Percentiles rank a stretch among this genome's conserved stretches.
phyloP scores from a whole-genome alignment of 2,113 vertebrate genomes.

The Otus sunia region DNA sequence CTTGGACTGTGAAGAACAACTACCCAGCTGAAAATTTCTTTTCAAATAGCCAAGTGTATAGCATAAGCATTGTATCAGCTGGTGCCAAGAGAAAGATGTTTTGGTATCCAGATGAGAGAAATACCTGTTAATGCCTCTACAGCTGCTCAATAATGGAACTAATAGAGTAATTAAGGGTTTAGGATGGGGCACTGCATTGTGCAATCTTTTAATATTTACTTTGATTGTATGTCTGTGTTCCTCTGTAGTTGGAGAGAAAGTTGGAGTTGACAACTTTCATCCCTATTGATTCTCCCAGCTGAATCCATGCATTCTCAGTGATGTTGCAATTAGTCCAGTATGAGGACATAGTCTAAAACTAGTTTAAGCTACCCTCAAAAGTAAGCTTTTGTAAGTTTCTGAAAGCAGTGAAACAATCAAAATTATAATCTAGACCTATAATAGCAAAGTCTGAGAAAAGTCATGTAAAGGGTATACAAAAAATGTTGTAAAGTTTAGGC shows the following conservation, averaged over 20 bases:
- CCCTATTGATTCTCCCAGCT: background rate
- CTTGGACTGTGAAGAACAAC: background rate
- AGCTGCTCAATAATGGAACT: background rate
- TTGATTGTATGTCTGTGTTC: background rate
- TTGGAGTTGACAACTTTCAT: background rate
- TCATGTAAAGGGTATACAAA: background rate
- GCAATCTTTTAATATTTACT: background rate
- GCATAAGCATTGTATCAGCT: background rate
- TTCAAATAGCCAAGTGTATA: background rate
- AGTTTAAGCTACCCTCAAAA: background rate
- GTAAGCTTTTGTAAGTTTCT: background rate
- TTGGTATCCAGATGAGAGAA: background rate
- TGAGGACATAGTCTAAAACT: background rate
- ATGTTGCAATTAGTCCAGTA: background rate
- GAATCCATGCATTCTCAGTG: background rate
- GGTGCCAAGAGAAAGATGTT: background rate
- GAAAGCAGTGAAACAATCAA: background rate
- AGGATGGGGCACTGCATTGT: rapidly evolving
- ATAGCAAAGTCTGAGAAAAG: background rate
- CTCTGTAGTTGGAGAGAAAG: background rate
- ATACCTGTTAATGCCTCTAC: background rate
- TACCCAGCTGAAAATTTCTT: background rate
- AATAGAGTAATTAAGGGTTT: background rate
- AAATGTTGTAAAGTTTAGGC: background rate
- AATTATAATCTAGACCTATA: background rate